Base-by-base conservation (phyloP, 2,797 vertebrate species). In the Xerus rutilus region DNA sequence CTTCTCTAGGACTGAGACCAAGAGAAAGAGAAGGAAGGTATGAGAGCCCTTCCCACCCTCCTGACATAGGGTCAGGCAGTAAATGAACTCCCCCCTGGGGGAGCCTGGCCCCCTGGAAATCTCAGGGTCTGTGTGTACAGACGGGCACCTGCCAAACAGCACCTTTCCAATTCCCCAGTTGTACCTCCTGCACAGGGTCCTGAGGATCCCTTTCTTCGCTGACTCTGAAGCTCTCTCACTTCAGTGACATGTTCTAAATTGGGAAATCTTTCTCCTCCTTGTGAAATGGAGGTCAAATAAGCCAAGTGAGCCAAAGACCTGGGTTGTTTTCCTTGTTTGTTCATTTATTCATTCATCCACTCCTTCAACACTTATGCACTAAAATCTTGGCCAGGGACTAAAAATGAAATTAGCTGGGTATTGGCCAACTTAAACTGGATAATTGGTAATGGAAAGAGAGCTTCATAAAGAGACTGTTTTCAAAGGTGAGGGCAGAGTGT, bases 321-420 rank as follows among this genome's bases (percentile, higher is more conserved):
- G 32, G 4, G 62, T 67, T 62, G 25, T 81, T 93, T 59, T 76
- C 64, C 5, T 89, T 76, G 39, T 39, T 39, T 39, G 39, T 39
- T 39, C 39, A 39, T 39, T 39, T 39, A 2, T 39, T 39, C 39
- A 43, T 89, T 69, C 57, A 67, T 69, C 15, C 9, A 23, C 39
- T 85, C 57, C 17, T 85, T 93, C 57, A 83, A 52, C 57, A 23
- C 47, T 32, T 86, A n/a, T 5, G 14, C 79, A 23, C 28, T 52
- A 77, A 73, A 89, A 70, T 83, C 12, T 67, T 72, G 86, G 23
- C 52, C 49, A 88, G 69, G 49, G 13, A 64, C 72, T 84, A 15
- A 79, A 81, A 57, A 95, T 84, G 64, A 93, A 85, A 90, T 67
- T 57, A 77, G 64, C 72, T 65, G 67, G 76, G 32, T 77, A 74